Conservation (phyloP, 2,113 vertebrate genomes). For the Oriolus oriolus region DNA sequence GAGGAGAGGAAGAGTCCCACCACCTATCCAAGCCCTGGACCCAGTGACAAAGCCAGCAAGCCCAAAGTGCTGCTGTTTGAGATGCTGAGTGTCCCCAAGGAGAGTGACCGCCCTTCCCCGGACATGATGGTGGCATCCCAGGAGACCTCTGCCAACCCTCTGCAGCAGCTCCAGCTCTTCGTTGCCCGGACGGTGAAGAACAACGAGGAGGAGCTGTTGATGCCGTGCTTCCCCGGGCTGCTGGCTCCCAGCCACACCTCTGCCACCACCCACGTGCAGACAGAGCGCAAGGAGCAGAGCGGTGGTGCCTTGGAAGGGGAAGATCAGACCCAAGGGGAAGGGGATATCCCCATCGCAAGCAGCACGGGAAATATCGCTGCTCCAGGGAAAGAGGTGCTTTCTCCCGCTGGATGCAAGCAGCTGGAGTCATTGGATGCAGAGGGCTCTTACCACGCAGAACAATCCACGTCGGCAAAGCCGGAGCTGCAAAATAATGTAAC, state of each 20-base stretch:
- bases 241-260: not conserved
- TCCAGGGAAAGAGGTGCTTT: not conserved
- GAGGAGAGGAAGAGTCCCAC: not conserved
- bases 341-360: not conserved
- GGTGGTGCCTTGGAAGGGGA: not conserved
- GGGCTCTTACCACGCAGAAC: not conserved
- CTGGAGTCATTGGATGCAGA: not conserved
- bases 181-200: constrained; percentile 60
- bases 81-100: constrained; percentile 27
- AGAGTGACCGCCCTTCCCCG: not conserved
- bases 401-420: not conserved
- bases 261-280: not conserved
- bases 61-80: not conserved
- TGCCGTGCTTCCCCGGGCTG: not conserved
- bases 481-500: not conserved
- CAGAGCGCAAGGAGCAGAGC: not conserved
- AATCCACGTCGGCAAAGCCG: not conserved
- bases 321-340: not conserved
- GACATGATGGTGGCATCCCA: not conserved
- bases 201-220: constrained; percentile 57
- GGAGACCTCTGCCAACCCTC: constrained; percentile 35
- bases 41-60: not conserved
- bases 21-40: not conserved
- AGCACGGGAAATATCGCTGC: not conserved
- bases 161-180: constrained; percentile 67